Evolutionary conservation across 92 coral and sea anemone species (phyloP).

Genomic region (Diadumene lineata): DNA sequence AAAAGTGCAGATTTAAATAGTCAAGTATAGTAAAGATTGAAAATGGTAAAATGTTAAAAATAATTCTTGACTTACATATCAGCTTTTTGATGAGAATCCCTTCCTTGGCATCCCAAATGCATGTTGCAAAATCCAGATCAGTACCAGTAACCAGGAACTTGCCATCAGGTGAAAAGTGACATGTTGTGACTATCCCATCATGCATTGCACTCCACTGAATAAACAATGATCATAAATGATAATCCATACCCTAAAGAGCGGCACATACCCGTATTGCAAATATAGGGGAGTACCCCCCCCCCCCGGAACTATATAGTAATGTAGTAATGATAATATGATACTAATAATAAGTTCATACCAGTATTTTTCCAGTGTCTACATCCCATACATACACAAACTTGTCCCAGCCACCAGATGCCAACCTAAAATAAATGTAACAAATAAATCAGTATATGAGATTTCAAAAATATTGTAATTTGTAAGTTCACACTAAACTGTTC

Average conservation of each 20-base stretch:
- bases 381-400: conserved; percentile 88
- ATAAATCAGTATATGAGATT: neutral
- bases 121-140: conserved; percentile 90
- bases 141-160: conserved; percentile 87
- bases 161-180: conserved; percentile 93
- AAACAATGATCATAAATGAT: too few species aligned
- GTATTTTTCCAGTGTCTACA: conserved; percentile 74
- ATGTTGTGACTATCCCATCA: conserved; percentile 86
- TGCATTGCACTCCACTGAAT: conserved; percentile 91
- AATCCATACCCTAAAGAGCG: too few species aligned
- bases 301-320: too few species aligned
- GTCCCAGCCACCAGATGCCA: conserved; percentile 99
- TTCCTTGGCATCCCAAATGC: conserved; percentile 91
- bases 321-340: neutral
- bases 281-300: too few species aligned
- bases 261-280: too few species aligned
- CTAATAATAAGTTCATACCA: conserved; percentile 59
- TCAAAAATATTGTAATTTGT: too few species aligned
- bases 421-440: conserved; percentile 30
- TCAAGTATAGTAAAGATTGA: too few species aligned
- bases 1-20: too few species aligned
- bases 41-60: neutral
- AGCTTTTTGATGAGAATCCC: conserved; percentile 78
- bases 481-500: too few species aligned
- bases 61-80: conserved; percentile 78